These are phyloP conservation scores for Capitulum mitella DNA, from an alignment of 2,888 invertebrate genomes.

Conservation along the genomic window DNA sequence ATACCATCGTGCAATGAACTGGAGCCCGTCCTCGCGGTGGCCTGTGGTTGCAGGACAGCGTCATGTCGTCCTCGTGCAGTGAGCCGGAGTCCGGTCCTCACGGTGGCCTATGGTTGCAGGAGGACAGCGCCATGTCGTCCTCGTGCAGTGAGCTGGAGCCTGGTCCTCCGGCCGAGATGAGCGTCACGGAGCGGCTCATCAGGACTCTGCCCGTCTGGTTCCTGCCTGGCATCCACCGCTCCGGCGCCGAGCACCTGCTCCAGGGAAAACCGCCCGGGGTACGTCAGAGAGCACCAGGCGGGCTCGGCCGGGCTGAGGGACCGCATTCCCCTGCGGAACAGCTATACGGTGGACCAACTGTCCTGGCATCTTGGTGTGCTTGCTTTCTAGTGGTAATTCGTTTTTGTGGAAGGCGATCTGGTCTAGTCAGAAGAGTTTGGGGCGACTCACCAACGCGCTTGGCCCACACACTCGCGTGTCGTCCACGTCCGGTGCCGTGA, in stretches of 20 bases:
- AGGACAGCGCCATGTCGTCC: slow-evolving; percentile 1
- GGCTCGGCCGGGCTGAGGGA: too few relatives aligned
- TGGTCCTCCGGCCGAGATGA: slow-evolving; percentile 64
- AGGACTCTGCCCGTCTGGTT: slow-evolving; percentile 94
- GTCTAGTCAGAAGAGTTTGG: too few relatives aligned
- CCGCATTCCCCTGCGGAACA: too few relatives aligned
- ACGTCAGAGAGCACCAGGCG: too few relatives aligned
- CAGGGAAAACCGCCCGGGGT: slow-evolving; percentile 70
- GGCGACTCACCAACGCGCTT: too few relatives aligned
- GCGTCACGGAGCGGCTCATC: slow-evolving; percentile 75
- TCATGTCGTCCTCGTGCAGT: neutral
- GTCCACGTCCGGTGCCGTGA: too few relatives aligned
- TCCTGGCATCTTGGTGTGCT: too few relatives aligned
- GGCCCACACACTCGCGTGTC: too few relatives aligned
- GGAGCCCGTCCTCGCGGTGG: neutral
- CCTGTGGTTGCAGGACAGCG: neutral
- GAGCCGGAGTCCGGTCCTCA: neutral
- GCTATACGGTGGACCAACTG: too few relatives aligned
- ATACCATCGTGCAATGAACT: neutral
- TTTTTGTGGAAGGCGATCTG: too few relatives aligned
- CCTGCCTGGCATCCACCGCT: slow-evolving; percentile 82
- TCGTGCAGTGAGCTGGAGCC: slow-evolving; percentile 46
- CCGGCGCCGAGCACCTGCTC: slow-evolving; percentile 85
- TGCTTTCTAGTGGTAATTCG: too few relatives aligned
- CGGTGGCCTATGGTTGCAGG: neutral